These are phyloP conservation scores for Anoplophora glabripennis DNA, from an alignment of 1,140 invertebrate genomes.

Conservation along the genomic window DNA sequence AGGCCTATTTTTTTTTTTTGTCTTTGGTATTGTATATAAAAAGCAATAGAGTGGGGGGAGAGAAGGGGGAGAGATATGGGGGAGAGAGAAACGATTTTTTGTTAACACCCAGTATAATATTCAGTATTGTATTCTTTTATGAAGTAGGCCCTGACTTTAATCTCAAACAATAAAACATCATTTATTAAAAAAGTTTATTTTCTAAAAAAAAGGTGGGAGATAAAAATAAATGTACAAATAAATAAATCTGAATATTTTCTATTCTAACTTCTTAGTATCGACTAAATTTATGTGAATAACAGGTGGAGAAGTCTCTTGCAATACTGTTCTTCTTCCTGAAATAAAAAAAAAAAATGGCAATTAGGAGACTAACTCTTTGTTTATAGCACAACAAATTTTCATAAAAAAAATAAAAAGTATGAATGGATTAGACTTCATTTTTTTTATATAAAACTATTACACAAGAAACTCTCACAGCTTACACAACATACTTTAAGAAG, in stretches of 20 bases:
- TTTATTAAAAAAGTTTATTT: slow-evolving; percentile 21
- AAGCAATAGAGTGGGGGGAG: too few relatives aligned
- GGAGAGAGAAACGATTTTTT: too few relatives aligned
- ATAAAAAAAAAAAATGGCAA: not conserved
- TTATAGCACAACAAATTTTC: too few relatives aligned
- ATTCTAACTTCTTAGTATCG: not conserved
- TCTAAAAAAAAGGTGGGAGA: slow-evolving; percentile 20
- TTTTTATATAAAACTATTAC: too few relatives aligned
- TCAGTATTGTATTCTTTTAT: too few relatives aligned
- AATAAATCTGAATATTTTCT: not conserved
- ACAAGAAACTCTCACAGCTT: too few relatives aligned
- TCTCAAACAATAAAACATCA: slow-evolving; percentile 21
- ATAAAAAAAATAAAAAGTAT: too few relatives aligned
- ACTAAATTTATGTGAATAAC: not conserved
- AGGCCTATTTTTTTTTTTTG: too few relatives aligned
- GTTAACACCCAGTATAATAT: not conserved
- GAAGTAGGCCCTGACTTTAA: not conserved
- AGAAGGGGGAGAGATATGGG: too few relatives aligned
- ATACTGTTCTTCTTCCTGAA: slow-evolving; percentile 20
- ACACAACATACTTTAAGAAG: slow-evolving; percentile 3
- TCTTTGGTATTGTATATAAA: too few relatives aligned
- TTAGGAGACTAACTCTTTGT: too few relatives aligned
- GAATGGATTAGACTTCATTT: too few relatives aligned
- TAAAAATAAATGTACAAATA: not conserved
- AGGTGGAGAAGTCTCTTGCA: slow-evolving; percentile 18